Conservation (phyloP, 1,140 invertebrate species). For the Odontomachus brunneus region DNA sequence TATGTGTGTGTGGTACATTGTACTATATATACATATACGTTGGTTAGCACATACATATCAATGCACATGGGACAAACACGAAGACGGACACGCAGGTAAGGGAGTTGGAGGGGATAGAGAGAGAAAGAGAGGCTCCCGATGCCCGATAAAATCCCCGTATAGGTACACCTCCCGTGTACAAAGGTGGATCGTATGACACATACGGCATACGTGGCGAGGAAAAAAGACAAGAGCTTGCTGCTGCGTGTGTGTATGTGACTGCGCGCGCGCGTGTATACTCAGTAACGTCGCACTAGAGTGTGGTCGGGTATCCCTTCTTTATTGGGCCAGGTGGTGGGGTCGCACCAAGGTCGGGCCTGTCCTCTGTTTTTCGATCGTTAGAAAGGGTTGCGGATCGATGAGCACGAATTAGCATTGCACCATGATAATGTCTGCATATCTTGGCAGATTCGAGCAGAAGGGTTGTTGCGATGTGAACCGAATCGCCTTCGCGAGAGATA, state of each 20-base stretch:
- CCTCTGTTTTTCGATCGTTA: conserved; percentile 78
- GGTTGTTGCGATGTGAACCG: neutral
- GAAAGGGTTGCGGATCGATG: conserved; percentile 84
- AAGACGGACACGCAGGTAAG: conserved; percentile 30
- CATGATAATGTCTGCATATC: conserved; percentile 77
- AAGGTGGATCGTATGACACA: conserved; percentile 79
- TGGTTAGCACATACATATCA: conserved; percentile 61
- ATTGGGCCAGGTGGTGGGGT: conserved; percentile 82
- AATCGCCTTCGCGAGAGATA: neutral
- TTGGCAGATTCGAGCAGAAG: conserved; percentile 43
- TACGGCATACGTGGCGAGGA: conserved; percentile 63
- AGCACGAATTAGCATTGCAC: conserved; percentile 83
- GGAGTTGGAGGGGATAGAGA: conserved; percentile 12
- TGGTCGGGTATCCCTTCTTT: conserved; percentile 70
- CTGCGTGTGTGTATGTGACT: conserved; percentile 30
- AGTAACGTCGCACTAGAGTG: neutral
- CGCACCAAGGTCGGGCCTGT: conserved; percentile 79
- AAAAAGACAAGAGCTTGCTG: conserved; percentile 49
- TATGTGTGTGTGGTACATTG: conserved; percentile 19
- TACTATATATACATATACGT: conserved; percentile 6
- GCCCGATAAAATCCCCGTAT: conserved; percentile 71
- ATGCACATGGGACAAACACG: conserved; percentile 53
- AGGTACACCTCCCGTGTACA: conserved; percentile 58
- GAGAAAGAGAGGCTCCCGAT: conserved; percentile 20
- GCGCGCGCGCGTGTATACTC: neutral